phyloP scores from a whole-genome alignment of 1,140 invertebrate species.

The Myzus persicae region DNA sequence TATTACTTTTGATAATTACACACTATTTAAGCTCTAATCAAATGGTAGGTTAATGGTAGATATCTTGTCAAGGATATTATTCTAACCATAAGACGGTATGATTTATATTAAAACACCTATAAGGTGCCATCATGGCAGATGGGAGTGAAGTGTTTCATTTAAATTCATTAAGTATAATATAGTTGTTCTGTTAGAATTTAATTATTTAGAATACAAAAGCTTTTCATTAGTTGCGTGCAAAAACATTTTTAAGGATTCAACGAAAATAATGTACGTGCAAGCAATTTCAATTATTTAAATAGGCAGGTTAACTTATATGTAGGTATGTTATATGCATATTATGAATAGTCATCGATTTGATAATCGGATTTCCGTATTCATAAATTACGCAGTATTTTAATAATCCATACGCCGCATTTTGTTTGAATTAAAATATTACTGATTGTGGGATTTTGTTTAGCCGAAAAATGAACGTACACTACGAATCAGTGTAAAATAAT shows the following conservation, averaged over 20 bases:
- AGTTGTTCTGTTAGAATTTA: neutral
- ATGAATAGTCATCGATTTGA: neutral
- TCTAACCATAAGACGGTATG: neutral
- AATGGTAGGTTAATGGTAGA: neutral
- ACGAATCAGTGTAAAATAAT: neutral
- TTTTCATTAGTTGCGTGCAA: neutral
- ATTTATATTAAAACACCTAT: constrained; percentile 3
- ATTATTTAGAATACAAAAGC: neutral
- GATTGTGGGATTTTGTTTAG: neutral
- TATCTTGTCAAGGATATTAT: neutral
- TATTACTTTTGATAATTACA: neutral
- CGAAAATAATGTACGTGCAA: neutral
- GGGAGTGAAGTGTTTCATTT: neutral
- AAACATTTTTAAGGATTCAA: neutral
- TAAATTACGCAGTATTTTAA: neutral
- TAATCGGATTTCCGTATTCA: neutral
- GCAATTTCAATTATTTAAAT: neutral
- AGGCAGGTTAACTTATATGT: neutral
- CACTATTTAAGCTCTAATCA: neutral
- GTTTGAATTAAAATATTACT: neutral
- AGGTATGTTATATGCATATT: neutral
- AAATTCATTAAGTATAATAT: neutral
- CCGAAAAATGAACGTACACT: neutral
- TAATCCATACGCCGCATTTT: neutral
- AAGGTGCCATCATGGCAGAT: neutral